Conservation (phyloP, 1,140 invertebrate species). For the Heliconius congener region DNA sequence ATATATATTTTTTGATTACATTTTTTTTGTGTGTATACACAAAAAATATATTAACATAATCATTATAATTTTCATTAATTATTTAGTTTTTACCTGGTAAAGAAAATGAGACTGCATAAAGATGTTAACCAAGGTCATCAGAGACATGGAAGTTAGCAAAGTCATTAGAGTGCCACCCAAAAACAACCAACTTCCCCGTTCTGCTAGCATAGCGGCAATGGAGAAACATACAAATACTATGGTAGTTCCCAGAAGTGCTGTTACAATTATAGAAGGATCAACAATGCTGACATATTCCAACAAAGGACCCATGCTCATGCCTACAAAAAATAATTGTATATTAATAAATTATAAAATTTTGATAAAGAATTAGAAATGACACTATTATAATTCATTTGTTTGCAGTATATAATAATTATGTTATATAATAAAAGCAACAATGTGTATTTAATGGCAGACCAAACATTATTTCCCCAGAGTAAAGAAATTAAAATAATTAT, state of each 20-base stretch:
- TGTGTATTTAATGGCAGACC: too few relatives aligned
- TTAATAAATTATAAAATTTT: neutral
- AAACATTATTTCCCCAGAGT: too few relatives aligned
- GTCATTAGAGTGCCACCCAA: slow-evolving; percentile 92
- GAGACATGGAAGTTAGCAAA: slow-evolving; percentile 88
- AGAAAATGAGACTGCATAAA: slow-evolving; percentile 92
- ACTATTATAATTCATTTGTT: neutral
- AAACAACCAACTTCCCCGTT: slow-evolving; percentile 93
- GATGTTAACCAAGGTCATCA: slow-evolving; percentile 91
- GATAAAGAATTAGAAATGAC: neutral
- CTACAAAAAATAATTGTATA: slow-evolving; percentile 62
- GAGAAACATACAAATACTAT: slow-evolving; percentile 96
- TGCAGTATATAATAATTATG: too few relatives aligned
- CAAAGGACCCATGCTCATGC: slow-evolving; percentile 91
- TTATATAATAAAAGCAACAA: too few relatives aligned
- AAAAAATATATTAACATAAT: too few relatives aligned
- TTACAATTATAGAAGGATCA: slow-evolving; percentile 93
- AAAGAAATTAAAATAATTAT: too few relatives aligned
- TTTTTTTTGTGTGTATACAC: too few relatives aligned
- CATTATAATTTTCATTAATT: neutral
- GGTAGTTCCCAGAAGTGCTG: slow-evolving; percentile 92
- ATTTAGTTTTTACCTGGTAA: slow-evolving; percentile 85
- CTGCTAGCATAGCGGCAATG: slow-evolving; percentile 91
- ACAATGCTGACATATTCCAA: slow-evolving; percentile 88
- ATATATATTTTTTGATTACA: too few relatives aligned